phyloP scores from a whole-genome alignment of 2,888 invertebrate genomes.

The Lithophane socia region DNA sequence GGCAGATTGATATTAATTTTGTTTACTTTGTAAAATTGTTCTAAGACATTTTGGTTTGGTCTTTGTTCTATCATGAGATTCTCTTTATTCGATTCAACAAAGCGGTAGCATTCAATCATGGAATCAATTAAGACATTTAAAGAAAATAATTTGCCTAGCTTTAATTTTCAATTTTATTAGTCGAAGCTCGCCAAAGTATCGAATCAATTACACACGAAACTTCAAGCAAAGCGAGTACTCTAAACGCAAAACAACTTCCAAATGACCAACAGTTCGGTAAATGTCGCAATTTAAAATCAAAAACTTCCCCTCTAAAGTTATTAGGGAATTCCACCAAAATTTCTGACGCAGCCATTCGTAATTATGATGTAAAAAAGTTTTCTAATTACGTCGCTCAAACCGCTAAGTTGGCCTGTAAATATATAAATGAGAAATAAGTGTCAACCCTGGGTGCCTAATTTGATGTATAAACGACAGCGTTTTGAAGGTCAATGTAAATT shows the following conservation, averaged over 20 bases:
- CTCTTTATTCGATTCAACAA: not conserved
- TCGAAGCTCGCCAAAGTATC: not conserved
- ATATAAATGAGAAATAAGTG: conserved; percentile 70
- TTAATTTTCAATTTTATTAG: not conserved
- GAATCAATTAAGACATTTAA: not conserved
- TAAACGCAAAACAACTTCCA: conserved; percentile 46
- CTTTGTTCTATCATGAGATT: not conserved
- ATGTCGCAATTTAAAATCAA: conserved; percentile 62
- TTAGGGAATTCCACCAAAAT: conserved; percentile 58
- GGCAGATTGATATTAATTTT: conserved; percentile 69
- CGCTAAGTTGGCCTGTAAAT: conserved; percentile 73
- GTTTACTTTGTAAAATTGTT: conserved; percentile 51
- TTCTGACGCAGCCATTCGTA: conserved; percentile 66
- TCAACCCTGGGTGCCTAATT: conserved; percentile 59
- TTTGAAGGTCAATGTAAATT: conserved; percentile 38
- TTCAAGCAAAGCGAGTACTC: conserved; percentile 4
- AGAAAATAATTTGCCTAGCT: not conserved
- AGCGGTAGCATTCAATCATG: not conserved
- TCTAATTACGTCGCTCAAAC: conserved; percentile 73
- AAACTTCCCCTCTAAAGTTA: conserved; percentile 64
- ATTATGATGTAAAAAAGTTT: conserved; percentile 73
- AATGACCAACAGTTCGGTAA: conserved; percentile 59
- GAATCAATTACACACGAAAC: conserved; percentile 40
- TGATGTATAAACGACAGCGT: conserved; percentile 46
- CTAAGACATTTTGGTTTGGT: not conserved